Evolutionary conservation across 2,797 vertebrate genomes (phyloP).

Genomic region (Diceros bicornis): DNA sequence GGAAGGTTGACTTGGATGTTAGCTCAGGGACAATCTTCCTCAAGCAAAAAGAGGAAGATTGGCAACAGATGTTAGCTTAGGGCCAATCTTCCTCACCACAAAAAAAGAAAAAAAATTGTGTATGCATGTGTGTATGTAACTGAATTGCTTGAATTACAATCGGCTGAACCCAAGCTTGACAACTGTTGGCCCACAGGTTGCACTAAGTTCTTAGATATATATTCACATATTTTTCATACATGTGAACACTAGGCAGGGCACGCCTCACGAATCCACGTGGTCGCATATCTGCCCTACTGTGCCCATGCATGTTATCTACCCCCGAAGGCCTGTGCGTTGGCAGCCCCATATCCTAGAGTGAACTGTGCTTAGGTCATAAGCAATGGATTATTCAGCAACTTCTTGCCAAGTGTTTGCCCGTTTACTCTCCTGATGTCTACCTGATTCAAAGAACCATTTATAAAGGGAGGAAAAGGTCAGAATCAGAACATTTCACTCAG

Average conservation of each 20-base stretch:
- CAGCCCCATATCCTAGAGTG: neutral
- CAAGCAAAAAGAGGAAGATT: too few species aligned
- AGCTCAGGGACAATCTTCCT: too few species aligned
- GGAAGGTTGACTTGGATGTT: too few species aligned
- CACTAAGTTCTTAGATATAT: neutral
- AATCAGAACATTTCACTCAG: neutral
- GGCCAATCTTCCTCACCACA: too few species aligned
- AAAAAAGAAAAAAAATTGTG: too few species aligned
- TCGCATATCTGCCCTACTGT: neutral
- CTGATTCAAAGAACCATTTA: conserved; percentile 4
- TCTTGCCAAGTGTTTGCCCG: neutral
- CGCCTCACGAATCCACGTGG: neutral
- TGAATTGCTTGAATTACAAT: conserved; percentile 4
- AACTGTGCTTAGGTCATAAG: neutral
- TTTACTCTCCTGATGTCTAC: neutral
- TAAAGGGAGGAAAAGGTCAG: conserved; percentile 50
- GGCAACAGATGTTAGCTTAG: too few species aligned
- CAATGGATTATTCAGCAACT: neutral
- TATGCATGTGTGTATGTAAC: neutral
- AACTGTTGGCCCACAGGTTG: neutral
- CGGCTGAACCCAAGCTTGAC: neutral
- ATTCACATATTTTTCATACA: neutral
- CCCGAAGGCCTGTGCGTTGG: neutral
- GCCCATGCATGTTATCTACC: too few species aligned
- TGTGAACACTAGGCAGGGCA: neutral